These are phyloP conservation scores for Paraescarpia echinospica DNA, from an alignment of 1,140 invertebrate species.

Conservation along the genomic window DNA sequence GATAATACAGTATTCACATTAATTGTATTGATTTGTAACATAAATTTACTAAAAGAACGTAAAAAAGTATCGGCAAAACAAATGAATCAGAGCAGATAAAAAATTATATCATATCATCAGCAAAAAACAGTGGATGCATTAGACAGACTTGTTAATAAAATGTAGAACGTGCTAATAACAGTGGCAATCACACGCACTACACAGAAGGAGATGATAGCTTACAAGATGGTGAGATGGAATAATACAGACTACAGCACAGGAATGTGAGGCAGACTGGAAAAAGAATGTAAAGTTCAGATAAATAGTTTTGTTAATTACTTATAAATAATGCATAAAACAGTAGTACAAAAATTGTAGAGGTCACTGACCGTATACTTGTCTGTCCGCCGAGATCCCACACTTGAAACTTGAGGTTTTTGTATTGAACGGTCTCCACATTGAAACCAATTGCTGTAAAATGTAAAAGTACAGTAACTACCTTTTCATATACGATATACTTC, in stretches of 20 bases:
- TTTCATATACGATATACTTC: no score
- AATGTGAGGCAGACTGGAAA: background rate
- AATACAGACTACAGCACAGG: background rate
- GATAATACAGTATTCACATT: no score
- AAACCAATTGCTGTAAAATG: slow-evolving; percentile 82
- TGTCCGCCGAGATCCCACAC: slow-evolving; percentile 99
- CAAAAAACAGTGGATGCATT: no score
- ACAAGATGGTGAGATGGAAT: background rate
- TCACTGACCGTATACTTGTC: slow-evolving; percentile 79
- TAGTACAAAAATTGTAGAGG: background rate
- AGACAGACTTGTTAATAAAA: no score
- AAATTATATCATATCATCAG: no score
- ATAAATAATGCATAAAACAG: no score
- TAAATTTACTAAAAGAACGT: no score
- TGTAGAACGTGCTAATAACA: no score
- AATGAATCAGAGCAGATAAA: no score
- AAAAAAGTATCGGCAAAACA: no score
- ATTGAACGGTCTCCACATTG: slow-evolving; percentile 98
- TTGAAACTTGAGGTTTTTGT: slow-evolving; percentile 99
- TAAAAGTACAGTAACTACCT: background rate
- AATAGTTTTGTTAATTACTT: background rate
- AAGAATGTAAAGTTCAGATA: background rate
- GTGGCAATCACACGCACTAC: background rate
- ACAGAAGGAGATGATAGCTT: background rate
- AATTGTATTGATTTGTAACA: no score